phyloP scores from a whole-genome alignment of 2,888 invertebrate species.

The Julus scanicus region DNA sequence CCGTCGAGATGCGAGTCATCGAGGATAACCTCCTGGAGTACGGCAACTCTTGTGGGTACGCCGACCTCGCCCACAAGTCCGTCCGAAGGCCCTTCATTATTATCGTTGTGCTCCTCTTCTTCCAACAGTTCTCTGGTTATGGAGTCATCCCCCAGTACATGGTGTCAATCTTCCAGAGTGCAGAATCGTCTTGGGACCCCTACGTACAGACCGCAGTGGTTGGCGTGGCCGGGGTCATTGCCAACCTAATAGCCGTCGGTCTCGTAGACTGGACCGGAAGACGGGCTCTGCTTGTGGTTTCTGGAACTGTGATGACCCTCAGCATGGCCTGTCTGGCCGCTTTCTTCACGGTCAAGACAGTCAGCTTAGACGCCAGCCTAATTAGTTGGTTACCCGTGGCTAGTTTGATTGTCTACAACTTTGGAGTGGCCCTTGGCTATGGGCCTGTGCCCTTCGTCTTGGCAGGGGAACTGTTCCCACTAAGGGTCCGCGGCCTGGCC shows the following conservation, averaged over 20 bases:
- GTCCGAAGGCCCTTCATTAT: constrained; percentile 57
- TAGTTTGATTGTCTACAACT: constrained; percentile 37
- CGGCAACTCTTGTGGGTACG: background rate
- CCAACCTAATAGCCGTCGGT: constrained; percentile 10
- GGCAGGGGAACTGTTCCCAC: constrained; percentile 55
- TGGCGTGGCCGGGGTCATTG: constrained; percentile 48
- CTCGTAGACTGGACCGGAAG: constrained; percentile 57
- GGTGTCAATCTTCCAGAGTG: constrained; percentile 58
- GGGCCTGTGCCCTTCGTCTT: constrained; percentile 54
- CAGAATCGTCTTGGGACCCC: constrained; percentile 57
- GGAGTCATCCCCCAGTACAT: constrained; percentile 58
- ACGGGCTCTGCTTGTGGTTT: constrained; percentile 56
- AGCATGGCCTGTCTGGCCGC: constrained; percentile 49
- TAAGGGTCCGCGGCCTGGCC: constrained; percentile 52
- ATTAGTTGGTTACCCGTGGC: constrained; percentile 53
- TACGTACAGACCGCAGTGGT: constrained; percentile 57
- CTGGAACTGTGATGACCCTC: constrained; percentile 56
- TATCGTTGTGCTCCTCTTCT: constrained; percentile 57
- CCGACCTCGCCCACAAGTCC: background rate
- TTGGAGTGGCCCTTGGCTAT: constrained; percentile 41
- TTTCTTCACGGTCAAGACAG: constrained; percentile 48
- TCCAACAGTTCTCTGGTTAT: constrained; percentile 59
- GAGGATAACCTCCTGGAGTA: constrained; percentile 10
- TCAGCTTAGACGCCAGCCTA: background rate
- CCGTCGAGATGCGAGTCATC: background rate